Percentiles rank a stretch among this genome's conserved stretches.
Evolutionary conservation across 2,797 vertebrate genomes (phyloP).

Genomic region (Peromyscus melanophrys): DNA sequence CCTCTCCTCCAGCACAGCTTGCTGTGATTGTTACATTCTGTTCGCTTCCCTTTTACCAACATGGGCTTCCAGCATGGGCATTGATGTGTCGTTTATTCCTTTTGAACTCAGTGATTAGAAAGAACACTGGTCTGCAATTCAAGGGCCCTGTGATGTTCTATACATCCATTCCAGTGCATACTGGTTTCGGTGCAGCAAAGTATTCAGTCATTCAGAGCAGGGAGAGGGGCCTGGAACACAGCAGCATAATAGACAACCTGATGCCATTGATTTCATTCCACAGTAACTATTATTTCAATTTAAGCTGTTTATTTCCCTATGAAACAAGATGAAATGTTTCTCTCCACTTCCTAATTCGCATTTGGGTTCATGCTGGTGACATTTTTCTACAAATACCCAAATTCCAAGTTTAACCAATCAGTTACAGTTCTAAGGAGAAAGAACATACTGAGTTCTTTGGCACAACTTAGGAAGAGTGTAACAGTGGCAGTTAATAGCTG

Average conservation of each 20-base stretch:
- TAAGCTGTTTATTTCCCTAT: background rate
- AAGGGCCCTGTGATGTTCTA: background rate
- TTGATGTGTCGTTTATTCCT: background rate
- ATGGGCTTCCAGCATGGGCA: background rate
- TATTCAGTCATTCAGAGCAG: background rate
- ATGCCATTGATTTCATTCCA: constrained; percentile 43
- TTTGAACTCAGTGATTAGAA: background rate
- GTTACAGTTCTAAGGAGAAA: background rate
- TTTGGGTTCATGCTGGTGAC: constrained; percentile 29
- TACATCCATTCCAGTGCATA: background rate
- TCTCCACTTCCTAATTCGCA: background rate
- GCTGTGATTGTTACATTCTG: background rate
- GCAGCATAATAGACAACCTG: background rate
- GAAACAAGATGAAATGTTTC: constrained; percentile 49
- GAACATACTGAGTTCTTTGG: background rate
- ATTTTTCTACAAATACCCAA: constrained; percentile 27
- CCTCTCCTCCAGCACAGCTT: background rate
- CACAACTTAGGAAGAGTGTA: too few relatives aligned
- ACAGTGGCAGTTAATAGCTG: background rate
- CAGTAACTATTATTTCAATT: background rate
- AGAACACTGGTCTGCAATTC: background rate
- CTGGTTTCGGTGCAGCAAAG: background rate
- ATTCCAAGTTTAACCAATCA: constrained; percentile 46
- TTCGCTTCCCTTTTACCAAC: background rate
- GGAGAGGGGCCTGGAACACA: background rate